These are phyloP conservation scores for Holothuria scabra DNA, from an alignment of 53 echinoderm and acorn worm species.

Conservation along the genomic window DNA sequence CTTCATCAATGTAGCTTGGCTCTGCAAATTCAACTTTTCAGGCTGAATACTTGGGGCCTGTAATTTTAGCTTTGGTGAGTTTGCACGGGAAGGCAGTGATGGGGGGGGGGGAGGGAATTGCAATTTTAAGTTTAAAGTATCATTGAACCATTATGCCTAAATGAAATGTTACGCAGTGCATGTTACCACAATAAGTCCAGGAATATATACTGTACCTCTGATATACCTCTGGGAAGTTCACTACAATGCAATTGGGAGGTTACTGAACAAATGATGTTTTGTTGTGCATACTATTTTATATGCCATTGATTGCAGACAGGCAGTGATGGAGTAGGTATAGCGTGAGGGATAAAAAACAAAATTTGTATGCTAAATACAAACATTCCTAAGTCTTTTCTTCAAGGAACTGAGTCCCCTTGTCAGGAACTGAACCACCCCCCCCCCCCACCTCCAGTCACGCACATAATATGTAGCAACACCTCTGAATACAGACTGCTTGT, in stretches of 20 bases:
- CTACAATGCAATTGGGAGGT: conserved; percentile 13
- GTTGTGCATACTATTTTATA: no score
- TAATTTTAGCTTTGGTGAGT: no score
- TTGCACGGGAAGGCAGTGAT: not conserved
- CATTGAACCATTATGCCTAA: conserved; percentile 13
- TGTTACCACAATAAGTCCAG: conserved; percentile 11
- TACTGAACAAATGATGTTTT: conserved; percentile 31
- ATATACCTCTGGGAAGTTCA: conserved; percentile 23
- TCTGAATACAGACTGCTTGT: no score
- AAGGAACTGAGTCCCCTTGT: no score
- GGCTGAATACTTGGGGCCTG: no score
- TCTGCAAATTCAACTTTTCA: no score
- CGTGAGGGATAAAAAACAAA: conserved; percentile 12
- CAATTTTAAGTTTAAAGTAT: conserved; percentile 15
- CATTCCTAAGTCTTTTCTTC: no score
- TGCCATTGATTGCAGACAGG: not conserved
- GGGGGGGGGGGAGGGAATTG: not conserved
- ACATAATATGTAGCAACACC: no score
- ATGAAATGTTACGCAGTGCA: conserved; percentile 14
- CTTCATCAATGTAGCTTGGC: no score
- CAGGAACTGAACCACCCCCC: no score
- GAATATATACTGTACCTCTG: not conserved
- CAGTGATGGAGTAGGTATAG: not conserved
- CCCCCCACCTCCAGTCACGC: no score
- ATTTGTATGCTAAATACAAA: no score